These are phyloP conservation scores for Lacerta bilineata DNA, from an alignment of 2,797 vertebrate genomes.

Conservation along the genomic window DNA sequence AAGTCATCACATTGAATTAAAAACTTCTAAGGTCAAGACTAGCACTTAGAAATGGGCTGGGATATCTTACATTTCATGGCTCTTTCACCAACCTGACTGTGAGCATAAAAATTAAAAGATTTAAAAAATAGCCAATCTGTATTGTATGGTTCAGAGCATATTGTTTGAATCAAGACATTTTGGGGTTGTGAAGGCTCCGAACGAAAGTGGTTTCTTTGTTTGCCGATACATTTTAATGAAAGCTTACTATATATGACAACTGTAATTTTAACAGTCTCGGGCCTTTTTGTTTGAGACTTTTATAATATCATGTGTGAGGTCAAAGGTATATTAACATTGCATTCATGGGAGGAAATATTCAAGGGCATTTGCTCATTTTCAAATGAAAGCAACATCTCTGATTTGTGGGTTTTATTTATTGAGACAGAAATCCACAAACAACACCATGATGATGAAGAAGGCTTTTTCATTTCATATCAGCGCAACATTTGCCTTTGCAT, in stretches of 20 bases:
- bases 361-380: neutral
- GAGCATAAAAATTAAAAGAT: neutral
- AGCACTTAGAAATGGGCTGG: neutral
- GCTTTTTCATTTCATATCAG: constrained; percentile 39
- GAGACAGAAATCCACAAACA: neutral
- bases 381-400: neutral
- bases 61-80: neutral
- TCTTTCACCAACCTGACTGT: neutral
- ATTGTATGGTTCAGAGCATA: neutral
- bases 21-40: neutral
- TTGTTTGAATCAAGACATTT: neutral
- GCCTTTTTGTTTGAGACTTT: neutral
- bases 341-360: neutral
- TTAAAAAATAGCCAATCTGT: neutral
- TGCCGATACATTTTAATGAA: neutral
- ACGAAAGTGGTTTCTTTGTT: neutral
- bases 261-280: constrained; percentile 23
- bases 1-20: neutral
- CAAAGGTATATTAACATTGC: neutral
- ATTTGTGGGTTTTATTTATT: neutral
- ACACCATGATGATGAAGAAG: neutral
- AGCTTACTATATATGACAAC: neutral
- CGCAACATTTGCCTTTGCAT: fast-evolving
- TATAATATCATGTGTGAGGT: constrained; percentile 12
- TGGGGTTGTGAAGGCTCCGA: neutral